Conservation (phyloP, 2,797 vertebrate genomes). For the Gymnothorax javanicus region DNA sequence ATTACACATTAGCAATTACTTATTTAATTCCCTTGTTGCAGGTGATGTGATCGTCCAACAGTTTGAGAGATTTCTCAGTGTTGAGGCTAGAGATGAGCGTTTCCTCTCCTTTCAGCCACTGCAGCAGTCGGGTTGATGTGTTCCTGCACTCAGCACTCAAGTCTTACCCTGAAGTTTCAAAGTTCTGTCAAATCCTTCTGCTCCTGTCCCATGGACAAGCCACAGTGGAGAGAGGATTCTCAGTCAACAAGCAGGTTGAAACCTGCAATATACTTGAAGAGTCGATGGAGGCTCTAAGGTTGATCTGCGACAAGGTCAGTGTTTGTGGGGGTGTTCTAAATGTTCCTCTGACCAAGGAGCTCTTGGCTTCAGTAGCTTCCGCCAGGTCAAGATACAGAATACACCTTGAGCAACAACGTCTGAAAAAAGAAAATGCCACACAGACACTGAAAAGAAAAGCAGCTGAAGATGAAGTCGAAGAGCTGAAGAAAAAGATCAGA, state of each 20-base stretch:
- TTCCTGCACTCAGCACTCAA: constrained; percentile 10
- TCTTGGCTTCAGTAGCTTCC: constrained; percentile 32
- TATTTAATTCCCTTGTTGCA: constrained; percentile 14
- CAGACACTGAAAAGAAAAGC: constrained; percentile 26
- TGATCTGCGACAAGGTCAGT: background rate
- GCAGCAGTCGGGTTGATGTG: constrained; percentile 25
- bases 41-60: constrained; percentile 24
- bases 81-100: constrained; percentile 23
- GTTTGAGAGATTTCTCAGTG: constrained; percentile 10
- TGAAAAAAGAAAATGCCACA: constrained; percentile 28
- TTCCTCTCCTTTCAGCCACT: constrained; percentile 26
- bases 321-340: too few relatives aligned
- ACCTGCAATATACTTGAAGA: constrained; percentile 14
- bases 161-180: background rate
- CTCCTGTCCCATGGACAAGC: constrained; percentile 26
- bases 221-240: constrained; percentile 12
- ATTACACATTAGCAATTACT: too few relatives aligned
- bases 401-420: constrained; percentile 10
- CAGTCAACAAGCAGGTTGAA: constrained; percentile 24
- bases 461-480: constrained; percentile 13
- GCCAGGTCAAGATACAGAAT: constrained; percentile 32
- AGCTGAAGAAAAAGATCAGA: background rate
- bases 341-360: constrained; percentile 30
- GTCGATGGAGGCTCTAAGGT: background rate
- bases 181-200: constrained; percentile 22